Base-by-base conservation (phyloP, 2,797 vertebrate genomes). In the Trachurus trachurus region DNA sequence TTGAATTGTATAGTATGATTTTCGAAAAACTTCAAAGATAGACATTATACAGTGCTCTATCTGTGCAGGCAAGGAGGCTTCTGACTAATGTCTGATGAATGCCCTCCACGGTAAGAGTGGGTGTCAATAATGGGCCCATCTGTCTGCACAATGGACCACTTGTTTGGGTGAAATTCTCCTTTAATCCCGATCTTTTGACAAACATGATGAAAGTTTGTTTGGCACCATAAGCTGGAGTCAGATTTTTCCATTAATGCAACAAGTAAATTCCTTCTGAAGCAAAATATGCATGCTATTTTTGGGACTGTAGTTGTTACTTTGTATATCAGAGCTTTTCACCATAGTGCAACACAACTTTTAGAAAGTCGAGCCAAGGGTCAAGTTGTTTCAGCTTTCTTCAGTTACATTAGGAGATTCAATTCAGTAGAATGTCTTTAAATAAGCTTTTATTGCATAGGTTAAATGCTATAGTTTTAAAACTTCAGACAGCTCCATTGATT, bases 21-120 rank as follows among this genome's bases (percentile, higher is more conserved):
- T 63, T 58, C 42, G 3, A 40, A 40, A 54, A 80, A 63, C 74
- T 66, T 89, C 75, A 87, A 84, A 87, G 65, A 87, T 54, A 47
- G 58, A 31, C 64, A 47, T 60, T 76, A 64, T 50, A 90, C 88
- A 88, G 87, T 58, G 74, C 68, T 81, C 47, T 57, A 69, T 88
- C 84, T 90, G 89, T 89, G 77, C 73, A 66, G 68, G 56, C 72
- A 68, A 69, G 67, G 77, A 77, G 79, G 17, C 66, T 71, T 86
- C 84, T 88, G 92, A 89, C 83, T 89, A 90, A 91, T 83, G 84
- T 87, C 71, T 3, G 71, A 87, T 88, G 89, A 92, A 93, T 90
- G 88, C 71, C 53, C 15, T 10, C 74, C 71, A 44, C 66, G 58
- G 78, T 85, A 49, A 76, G 78, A 82, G 91, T 90, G 89, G 91